A percentile compares a stretch with the other conserved stretches of the same genome.
These are phyloP conservation scores for Lineus longissimus DNA, from an alignment of 1,140 invertebrate genomes.

Conservation along the genomic window DNA sequence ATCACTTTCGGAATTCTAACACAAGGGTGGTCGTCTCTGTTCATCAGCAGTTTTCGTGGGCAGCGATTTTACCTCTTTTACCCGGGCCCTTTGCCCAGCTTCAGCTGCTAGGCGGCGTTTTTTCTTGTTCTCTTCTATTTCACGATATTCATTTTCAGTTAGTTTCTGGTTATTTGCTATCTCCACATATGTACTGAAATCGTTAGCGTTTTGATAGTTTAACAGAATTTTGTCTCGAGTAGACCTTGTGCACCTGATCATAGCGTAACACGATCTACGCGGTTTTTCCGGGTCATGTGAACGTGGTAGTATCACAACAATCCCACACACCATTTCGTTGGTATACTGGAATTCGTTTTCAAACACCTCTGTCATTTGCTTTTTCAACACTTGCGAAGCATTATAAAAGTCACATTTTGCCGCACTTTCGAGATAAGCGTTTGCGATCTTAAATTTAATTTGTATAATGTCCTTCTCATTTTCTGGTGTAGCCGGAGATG, in stretches of 20 bases:
- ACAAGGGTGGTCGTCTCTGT: neutral
- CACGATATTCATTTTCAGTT: neutral
- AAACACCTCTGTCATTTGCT: neutral
- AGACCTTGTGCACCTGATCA: neutral
- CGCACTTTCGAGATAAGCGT: constrained; percentile 4
- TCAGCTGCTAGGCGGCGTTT: neutral
- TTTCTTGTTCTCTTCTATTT: constrained; percentile 1
- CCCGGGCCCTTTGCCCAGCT: neutral
- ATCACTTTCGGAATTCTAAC: neutral
- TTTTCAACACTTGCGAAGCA: neutral
- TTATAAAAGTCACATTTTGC: neutral
- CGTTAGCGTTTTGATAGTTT: neutral
- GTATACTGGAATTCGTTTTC: neutral
- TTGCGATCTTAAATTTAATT: constrained; percentile 1
- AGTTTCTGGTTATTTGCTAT: neutral
- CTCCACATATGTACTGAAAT: neutral
- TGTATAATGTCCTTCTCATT: neutral
- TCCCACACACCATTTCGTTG: constrained; percentile 1
- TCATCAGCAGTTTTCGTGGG: too few relatives aligned
- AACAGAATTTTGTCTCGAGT: neutral
- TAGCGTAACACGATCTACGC: neutral
- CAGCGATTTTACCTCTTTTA: too few relatives aligned
- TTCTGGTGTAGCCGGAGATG: neutral
- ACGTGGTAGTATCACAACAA: neutral
- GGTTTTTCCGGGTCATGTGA: neutral